A percentile compares a stretch with the other conserved stretches of the same genome.
Conservation (phyloP, 2,797 vertebrate genomes). For the Ctenochaetus hawaiiensis region DNA sequence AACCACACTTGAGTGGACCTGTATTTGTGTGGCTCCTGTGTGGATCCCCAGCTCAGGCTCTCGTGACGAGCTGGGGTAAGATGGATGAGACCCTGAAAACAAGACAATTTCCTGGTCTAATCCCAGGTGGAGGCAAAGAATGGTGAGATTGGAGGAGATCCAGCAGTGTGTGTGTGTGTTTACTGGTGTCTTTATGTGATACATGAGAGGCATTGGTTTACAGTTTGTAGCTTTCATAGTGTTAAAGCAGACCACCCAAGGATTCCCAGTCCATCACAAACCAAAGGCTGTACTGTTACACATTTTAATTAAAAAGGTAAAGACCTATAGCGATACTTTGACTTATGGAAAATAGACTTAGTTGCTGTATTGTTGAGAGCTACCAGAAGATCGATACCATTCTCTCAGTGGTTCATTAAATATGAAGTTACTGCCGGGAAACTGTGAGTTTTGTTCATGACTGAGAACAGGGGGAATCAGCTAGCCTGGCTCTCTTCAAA, state of each 20-base stretch:
- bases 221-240: conserved; percentile 23
- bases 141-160: conserved; percentile 26
- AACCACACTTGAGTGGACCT: conserved; percentile 11
- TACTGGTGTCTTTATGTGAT: conserved; percentile 7
- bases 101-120: conserved; percentile 77
- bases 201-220: conserved; percentile 13
- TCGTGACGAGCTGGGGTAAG: conserved; percentile 46
- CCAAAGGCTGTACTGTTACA: no score
- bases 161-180: conserved; percentile 19
- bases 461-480: background rate
- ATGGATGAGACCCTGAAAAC: conserved; percentile 72
- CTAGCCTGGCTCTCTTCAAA: background rate
- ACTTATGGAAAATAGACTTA: background rate
- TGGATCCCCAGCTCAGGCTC: conserved; percentile 45
- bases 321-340: background rate
- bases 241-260: conserved; percentile 9
- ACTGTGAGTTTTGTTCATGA: background rate
- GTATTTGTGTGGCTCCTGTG: conserved; percentile 13
- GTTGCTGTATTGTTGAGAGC: background rate
- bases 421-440: background rate
- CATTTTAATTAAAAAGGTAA: no score
- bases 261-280: background rate
- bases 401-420: background rate
- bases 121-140: conserved; percentile 52
- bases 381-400: background rate